These are phyloP conservation scores for Nomada ferruginata DNA, from an alignment of 2,888 invertebrate genomes.

Conservation along the genomic window DNA sequence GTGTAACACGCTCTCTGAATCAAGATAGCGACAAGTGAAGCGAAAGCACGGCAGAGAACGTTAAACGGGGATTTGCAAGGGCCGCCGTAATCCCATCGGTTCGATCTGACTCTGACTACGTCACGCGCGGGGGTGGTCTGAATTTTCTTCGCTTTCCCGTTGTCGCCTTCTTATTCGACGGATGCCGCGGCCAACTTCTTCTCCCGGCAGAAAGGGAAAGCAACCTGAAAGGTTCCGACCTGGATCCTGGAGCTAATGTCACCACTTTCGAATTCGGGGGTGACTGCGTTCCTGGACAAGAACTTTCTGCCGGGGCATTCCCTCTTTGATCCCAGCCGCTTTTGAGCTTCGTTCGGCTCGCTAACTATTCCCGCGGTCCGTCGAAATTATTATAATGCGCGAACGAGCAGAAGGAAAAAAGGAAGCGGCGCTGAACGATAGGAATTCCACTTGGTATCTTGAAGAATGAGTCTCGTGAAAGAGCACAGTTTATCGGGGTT, in stretches of 20 bases:
- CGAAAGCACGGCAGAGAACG: slow-evolving; percentile 6
- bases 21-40: slow-evolving; percentile 23
- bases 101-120: slow-evolving; percentile 55
- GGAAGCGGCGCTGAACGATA: neutral
- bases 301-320: slow-evolving; percentile 16
- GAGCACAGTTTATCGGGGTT: slow-evolving; percentile 8
- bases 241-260: slow-evolving; percentile 33
- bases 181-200: slow-evolving; percentile 29
- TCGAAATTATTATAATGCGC: slow-evolving; percentile 16
- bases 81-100: slow-evolving; percentile 35
- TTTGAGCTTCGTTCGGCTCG: slow-evolving; percentile 6
- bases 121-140: slow-evolving; percentile 36
- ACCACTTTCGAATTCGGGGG: slow-evolving; percentile 25
- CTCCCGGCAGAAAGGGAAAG: neutral
- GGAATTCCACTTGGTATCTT: neutral
- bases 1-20: slow-evolving; percentile 24
- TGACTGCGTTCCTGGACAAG: slow-evolving; percentile 17
- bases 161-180: slow-evolving; percentile 33
- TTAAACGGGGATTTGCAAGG: slow-evolving; percentile 38
- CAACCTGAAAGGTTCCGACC: slow-evolving; percentile 36
- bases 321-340: slow-evolving; percentile 34
- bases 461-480: neutral
- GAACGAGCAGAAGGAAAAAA: neutral
- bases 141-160: slow-evolving; percentile 52
- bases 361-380: neutral